Evolutionary conservation across 2,113 vertebrate genomes (phyloP), one percentile per base, ranked within the genome.

Genomic region (Pheucticus melanocephalus): DNA sequence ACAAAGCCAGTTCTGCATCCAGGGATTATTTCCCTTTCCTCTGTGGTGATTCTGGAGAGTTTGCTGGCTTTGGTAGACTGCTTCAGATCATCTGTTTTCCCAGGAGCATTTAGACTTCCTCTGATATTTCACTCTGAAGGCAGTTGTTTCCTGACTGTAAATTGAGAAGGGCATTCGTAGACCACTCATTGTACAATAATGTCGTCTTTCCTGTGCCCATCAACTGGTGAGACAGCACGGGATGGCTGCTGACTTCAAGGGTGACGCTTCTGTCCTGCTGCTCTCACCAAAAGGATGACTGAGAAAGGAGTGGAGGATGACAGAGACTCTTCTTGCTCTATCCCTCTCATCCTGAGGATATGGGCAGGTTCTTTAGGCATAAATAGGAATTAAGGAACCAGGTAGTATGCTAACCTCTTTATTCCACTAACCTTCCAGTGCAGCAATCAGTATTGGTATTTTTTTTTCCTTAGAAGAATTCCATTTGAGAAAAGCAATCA

Each of bases 81-180:
- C 76, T 96, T 96, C 76, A 95, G 82, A 37, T 93, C 51, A 88
- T 96, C 76, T 81, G 48, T 86, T 83, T 94, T 94, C 72, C 79
- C 79, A 64, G 60, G 53, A 92, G 48, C 72, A 76, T 86, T 94
- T 83, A 93, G 76, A 71, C 90, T 95, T 93, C 92, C 92, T 94
- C 92, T 97, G 82, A 83, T 93, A 97, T 95, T 94, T 95, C 80
- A 75, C 84, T 90, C 28, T 40, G 88, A 95, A 90, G 82, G 88
- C 90, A 86, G 90, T 86, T 95, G 85, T 93, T 97, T 96, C 95
- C 95, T 96, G 86, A 71, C 70, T 81, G 88, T 93, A 96, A 96
- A 81, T 4, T 94, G 92, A 95, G 88, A 93, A 86, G 93, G 88
- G 88, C 90, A 81, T 86, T 84, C 83, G 90, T 35, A 78, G 60